A percentile compares a stretch with the other conserved stretches of the same genome.
phyloP scores from a whole-genome alignment of 2,797 vertebrate genomes.

The Peromyscus melanophrys region DNA sequence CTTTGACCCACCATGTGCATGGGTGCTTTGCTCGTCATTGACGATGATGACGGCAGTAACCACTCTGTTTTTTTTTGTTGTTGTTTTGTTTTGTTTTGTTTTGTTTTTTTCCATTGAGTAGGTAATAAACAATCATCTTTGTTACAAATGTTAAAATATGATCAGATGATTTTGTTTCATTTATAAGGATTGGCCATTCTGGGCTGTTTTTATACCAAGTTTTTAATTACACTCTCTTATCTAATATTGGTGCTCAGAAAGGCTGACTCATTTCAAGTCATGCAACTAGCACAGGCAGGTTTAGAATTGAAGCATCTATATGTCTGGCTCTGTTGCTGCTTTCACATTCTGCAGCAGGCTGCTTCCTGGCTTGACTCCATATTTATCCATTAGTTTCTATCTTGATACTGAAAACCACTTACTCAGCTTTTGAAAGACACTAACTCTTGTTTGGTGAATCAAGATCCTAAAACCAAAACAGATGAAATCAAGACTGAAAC shows the following conservation, averaged over 20 bases:
- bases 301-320: neutral
- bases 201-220: neutral
- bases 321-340: neutral
- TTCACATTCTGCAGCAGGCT: neutral
- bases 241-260: neutral
- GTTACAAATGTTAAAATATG: neutral
- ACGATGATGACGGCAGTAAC: neutral
- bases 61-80: neutral
- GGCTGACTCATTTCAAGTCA: neutral
- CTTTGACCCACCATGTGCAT: neutral
- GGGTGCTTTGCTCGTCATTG: neutral
- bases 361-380: neutral
- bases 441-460: constrained; percentile 14
- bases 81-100: neutral
- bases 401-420: neutral
- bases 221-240: constrained; percentile 38
- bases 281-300: neutral
- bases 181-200: neutral
- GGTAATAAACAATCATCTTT: constrained; percentile 10
- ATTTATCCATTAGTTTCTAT: neutral
- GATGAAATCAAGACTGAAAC: neutral
- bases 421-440: neutral
- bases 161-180: neutral
- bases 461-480: constrained; percentile 6
- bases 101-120: neutral